Conservation (phyloP, 2,113 vertebrate genomes). For the Cyprinodon variegatus region DNA sequence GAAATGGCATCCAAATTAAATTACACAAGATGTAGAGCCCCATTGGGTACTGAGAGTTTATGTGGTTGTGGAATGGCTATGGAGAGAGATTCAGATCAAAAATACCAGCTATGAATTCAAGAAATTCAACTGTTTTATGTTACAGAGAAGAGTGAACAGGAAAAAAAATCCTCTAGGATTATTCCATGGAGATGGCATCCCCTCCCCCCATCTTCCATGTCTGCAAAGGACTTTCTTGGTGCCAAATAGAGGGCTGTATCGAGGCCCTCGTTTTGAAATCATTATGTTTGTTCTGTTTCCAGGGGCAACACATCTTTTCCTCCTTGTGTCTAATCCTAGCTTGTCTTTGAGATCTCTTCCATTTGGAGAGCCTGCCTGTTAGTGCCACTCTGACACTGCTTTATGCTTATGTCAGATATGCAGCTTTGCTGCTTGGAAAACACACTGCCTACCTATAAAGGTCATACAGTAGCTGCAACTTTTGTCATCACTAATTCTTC, state of each 20-base stretch:
- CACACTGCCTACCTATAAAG: slow-evolving; percentile 14
- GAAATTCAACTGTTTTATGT: slow-evolving; percentile 22
- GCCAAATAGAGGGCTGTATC: slow-evolving; percentile 71
- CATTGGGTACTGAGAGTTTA: slow-evolving; percentile 47
- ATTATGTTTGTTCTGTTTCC: slow-evolving; percentile 78
- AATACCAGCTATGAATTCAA: slow-evolving; percentile 19
- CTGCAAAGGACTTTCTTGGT: slow-evolving; percentile 70
- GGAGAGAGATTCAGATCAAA: slow-evolving; percentile 33
- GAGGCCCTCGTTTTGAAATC: slow-evolving; percentile 67
- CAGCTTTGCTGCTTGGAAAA: slow-evolving; percentile 39
- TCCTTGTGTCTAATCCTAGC: slow-evolving; percentile 72
- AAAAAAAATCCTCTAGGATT: slow-evolving; percentile 59
- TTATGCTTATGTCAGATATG: slow-evolving; percentile 54
- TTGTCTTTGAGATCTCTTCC: slow-evolving; percentile 67
- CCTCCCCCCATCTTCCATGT: slow-evolving; percentile 25
- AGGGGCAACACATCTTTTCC: slow-evolving; percentile 77
- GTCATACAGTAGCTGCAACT: slow-evolving; percentile 16
- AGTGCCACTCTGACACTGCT: slow-evolving; percentile 53
- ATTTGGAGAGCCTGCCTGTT: slow-evolving; percentile 63
- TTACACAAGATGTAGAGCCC: slow-evolving; percentile 62
- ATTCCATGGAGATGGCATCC: slow-evolving; percentile 53
- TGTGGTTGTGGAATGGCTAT: slow-evolving; percentile 8
- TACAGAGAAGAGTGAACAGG: slow-evolving; percentile 35
- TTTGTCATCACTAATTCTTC: too few species aligned
- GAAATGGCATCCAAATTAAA: slow-evolving; percentile 70